Conservation (phyloP, 2,797 vertebrate genomes). For the Acanthiza pusilla region DNA sequence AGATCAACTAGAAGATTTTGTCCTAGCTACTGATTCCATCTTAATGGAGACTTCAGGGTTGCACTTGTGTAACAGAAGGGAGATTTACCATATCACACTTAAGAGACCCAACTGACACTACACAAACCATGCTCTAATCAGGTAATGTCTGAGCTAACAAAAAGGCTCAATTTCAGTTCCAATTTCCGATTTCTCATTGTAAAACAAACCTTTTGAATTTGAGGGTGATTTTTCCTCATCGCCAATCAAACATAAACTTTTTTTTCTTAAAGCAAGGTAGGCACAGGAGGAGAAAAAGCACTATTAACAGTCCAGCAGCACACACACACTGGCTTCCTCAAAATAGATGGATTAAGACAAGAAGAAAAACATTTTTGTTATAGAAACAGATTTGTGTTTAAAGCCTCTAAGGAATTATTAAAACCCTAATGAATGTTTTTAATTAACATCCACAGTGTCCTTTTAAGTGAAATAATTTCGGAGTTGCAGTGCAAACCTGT, state of each 20-base stretch:
- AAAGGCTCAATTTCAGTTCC: neutral
- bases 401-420: conserved; percentile 51
- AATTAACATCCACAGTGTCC: conserved; percentile 45
- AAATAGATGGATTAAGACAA: neutral
- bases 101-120: accelerated
- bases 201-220: neutral
- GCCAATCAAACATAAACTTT: neutral
- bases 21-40: neutral
- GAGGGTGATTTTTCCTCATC: neutral
- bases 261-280: neutral
- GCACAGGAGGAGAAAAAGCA: neutral
- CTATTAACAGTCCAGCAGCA: neutral
- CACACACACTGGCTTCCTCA: neutral
- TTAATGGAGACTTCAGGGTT: neutral
- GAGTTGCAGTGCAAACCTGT: conserved; percentile 22
- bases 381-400: conserved; percentile 24
- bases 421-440: conserved; percentile 49
- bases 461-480: conserved; percentile 41
- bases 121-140: neutral
- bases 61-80: neutral
- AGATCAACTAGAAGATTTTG: neutral
- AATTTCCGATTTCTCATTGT: neutral
- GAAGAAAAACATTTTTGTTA: conserved; percentile 20
- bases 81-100: neutral
- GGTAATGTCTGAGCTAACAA: neutral